These are phyloP conservation scores for Leptinotarsa undecemlineata DNA, from an alignment of 1,140 invertebrate species.

Conservation along the genomic window DNA sequence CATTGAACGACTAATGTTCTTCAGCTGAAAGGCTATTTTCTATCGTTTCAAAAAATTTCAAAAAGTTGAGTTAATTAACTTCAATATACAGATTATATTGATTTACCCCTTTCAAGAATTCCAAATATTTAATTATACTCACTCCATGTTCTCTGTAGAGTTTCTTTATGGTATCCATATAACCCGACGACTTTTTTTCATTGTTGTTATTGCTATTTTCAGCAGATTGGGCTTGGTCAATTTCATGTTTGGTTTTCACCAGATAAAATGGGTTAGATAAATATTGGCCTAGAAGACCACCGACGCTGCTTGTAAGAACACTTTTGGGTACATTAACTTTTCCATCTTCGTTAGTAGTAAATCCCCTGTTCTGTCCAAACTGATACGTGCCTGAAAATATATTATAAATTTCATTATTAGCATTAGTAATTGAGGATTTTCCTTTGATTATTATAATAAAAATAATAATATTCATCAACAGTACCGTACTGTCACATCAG, in stretches of 20 bases:
- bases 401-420: too few relatives aligned
- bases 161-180: constrained; percentile 24
- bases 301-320: constrained; percentile 68
- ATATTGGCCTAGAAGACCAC: constrained; percentile 75
- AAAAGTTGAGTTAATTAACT: too few relatives aligned
- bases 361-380: constrained; percentile 53
- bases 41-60: too few relatives aligned
- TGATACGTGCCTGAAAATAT: constrained; percentile 37
- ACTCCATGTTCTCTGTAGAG: constrained; percentile 35
- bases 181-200: constrained; percentile 20
- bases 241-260: constrained; percentile 83
- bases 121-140: not conserved
- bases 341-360: constrained; percentile 71
- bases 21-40: too few relatives aligned
- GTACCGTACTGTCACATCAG: too few relatives aligned
- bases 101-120: not conserved
- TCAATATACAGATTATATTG: too few relatives aligned
- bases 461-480: too few relatives aligned
- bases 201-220: constrained; percentile 18
- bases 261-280: constrained; percentile 82
- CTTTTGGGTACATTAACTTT: constrained; percentile 69
- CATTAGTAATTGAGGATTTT: too few relatives aligned
- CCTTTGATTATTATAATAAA: too few relatives aligned
- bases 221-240: constrained; percentile 59
- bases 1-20: too few relatives aligned